Conservation (phyloP, 2,797 vertebrate genomes). For the Halcyon leucocephala region DNA sequence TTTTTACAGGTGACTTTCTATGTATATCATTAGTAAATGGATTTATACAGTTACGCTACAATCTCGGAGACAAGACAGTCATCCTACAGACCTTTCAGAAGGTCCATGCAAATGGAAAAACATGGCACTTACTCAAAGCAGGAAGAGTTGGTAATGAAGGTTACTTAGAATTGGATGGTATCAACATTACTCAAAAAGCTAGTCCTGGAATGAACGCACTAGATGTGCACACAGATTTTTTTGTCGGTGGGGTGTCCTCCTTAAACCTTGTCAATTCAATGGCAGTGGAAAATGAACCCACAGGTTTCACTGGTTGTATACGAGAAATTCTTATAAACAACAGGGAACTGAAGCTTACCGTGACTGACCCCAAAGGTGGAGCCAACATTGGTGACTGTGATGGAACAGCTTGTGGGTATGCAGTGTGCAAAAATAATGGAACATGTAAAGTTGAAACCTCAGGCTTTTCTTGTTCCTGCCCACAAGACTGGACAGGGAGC, state of each 20-base stretch:
- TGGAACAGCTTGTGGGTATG: slow-evolving; percentile 85
- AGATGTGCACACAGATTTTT: slow-evolving; percentile 83
- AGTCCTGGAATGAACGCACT: slow-evolving; percentile 81
- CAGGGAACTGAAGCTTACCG: slow-evolving; percentile 83
- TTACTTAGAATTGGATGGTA: slow-evolving; percentile 83
- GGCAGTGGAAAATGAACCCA: slow-evolving; percentile 79
- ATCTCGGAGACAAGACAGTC: slow-evolving; percentile 83
- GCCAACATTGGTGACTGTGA: slow-evolving; percentile 89
- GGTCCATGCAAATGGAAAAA: slow-evolving; percentile 70
- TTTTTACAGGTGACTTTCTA: slow-evolving; percentile 87
- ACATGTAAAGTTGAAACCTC: slow-evolving; percentile 70
- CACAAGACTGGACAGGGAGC: slow-evolving; percentile 78
- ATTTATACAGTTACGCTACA: slow-evolving; percentile 86
- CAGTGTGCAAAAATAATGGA: slow-evolving; percentile 84
- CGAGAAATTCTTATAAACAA: slow-evolving; percentile 83
- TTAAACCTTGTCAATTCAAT: slow-evolving; percentile 78
- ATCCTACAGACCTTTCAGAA: slow-evolving; percentile 75
- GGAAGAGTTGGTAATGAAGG: slow-evolving; percentile 82
- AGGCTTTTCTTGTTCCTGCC: slow-evolving; percentile 82
- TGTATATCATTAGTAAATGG: slow-evolving; percentile 84
- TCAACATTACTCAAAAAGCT: slow-evolving; percentile 68
- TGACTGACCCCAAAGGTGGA: slow-evolving; percentile 78
- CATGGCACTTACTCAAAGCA: slow-evolving; percentile 84
- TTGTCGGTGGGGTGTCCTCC: slow-evolving; percentile 84
- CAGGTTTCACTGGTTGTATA: slow-evolving; percentile 85